These are phyloP conservation scores for Pygoscelis antarcticus DNA, from an alignment of 2,113 vertebrate species.

Conservation along the genomic window DNA sequence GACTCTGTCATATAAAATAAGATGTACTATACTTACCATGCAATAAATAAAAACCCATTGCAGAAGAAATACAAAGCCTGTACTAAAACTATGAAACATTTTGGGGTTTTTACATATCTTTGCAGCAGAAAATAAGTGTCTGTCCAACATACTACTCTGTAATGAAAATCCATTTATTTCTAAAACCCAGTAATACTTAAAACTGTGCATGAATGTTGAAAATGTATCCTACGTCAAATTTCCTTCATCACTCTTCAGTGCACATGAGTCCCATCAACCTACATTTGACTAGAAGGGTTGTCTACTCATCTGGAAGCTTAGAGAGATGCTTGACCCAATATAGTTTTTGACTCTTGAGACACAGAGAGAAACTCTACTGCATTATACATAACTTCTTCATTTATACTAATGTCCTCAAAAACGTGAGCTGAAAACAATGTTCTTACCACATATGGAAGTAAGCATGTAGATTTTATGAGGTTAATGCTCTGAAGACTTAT, in stretches of 20 bases:
- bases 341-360: constrained; percentile 25
- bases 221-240: not conserved
- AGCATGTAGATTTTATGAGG: constrained; percentile 20
- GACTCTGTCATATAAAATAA: not conserved
- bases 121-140: not conserved
- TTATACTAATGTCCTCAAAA: constrained; percentile 33
- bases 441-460: constrained; percentile 5
- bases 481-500: constrained; percentile 33
- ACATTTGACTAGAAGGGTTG: not conserved
- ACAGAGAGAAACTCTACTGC: not conserved
- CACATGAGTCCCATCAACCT: constrained; percentile 8
- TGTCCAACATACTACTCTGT: not conserved
- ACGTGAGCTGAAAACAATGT: constrained; percentile 10
- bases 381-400: constrained; percentile 45
- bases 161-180: not conserved
- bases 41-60: not conserved
- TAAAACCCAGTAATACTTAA: not conserved
- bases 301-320: constrained; percentile 32
- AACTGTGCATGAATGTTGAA: not conserved
- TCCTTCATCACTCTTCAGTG: not conserved
- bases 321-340: constrained; percentile 3
- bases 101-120: not conserved
- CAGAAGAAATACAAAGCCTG: not conserved
- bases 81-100: not conserved
- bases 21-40: not conserved